Evolutionary conservation across 2,888 invertebrate genomes (phyloP), one percentile per base, ranked within the genome.

Genomic region (Meganola albula): DNA sequence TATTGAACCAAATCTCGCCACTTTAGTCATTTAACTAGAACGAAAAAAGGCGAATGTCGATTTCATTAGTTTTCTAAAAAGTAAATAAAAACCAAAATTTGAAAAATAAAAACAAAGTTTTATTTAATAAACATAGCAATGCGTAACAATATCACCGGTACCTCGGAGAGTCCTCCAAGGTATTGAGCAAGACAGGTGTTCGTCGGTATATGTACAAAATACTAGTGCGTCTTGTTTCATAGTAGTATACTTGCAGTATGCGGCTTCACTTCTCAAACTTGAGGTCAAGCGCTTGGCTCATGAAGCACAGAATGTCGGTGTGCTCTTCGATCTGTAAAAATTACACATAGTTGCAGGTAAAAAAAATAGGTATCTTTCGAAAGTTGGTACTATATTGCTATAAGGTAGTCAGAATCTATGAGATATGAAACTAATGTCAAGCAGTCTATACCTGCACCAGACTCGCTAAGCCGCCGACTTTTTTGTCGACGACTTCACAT

Each of bases 251-350:
- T n/a, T 37, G 37, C 39, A 25, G 46, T 58, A 61, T 58, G 62
- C 60, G 46, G 60, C 54, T 44, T 62, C 60, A 70, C 48, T 70
- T 64, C 13, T 65, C 59, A 52, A 92, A 93, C 50, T 90, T 73
- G 30, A 96, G 84, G 9, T 89, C 89, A 39, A 96, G 82, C 18
- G 92, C 88, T 71, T 91, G 90, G 29, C 90, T 90, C 55, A 96
- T 88, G 80, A 97, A 97, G 66, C 92, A 90, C 61, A 97, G 88
- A 53, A 97, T 94, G 69, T 99, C 98, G 0, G 95, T 93, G 60
- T 92, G 89, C 76, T 98, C 98, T 49, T 97, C 97, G 64, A 98
- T 98, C 92, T 97, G 88, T n/a, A n/a, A n/a, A n/a, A n/a, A n/a
- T n/a, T n/a, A n/a, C n/a, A n/a, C n/a, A n/a, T n/a, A n/a, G n/a